Evolutionary conservation across 2,797 vertebrate genomes (phyloP), one percentile per base, ranked within the genome.

Genomic region (Varecia variegata): DNA sequence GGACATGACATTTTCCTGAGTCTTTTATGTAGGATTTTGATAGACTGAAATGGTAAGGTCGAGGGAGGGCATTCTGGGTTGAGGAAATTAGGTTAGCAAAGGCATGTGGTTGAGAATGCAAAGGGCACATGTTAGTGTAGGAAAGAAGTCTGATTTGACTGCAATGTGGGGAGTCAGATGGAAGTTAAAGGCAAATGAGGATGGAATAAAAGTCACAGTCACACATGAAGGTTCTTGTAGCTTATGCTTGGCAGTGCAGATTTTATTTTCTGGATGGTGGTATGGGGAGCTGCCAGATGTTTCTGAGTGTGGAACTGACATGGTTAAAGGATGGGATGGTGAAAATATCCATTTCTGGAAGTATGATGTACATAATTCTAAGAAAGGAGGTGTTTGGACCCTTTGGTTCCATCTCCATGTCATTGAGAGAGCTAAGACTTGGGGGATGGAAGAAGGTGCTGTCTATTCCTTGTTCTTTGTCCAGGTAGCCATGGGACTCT

Each of bases 361-460:
- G 21, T 27, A 30, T 60, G 1, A 21, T 73, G 21, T 10, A 4
- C 35, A 43, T 96, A 97, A 98, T 97, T 98, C 96, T 96, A 95
- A 97, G 32, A 97, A 93, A 92, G 0, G 87, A 97, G 88, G 93
- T 97, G 95, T 97, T 97, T 97, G 94, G 87, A 86, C 92, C 81
- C 82, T 96, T 95, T 89, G 70, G 18, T 86, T 98, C 94, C 93
- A 94, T 93, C 80, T 88, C 88, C 94, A 65, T 96, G 97, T 98
- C 98, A 93, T 93, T 92, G 94, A 93, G 74, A 94, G 76, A 76
- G 84, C 88, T 88, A 95, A 62, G 85, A 56, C 47, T 96, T 83
- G 56, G 94, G 93, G 82, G 20, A 50, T 17, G 81, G 97, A 95
- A 94, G 30, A 52, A 32, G 68, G 45, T 38, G 32, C 47, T 2